Evolutionary conservation across 2,888 invertebrate genomes (phyloP).

Genomic region (Druceiella hillmani): DNA sequence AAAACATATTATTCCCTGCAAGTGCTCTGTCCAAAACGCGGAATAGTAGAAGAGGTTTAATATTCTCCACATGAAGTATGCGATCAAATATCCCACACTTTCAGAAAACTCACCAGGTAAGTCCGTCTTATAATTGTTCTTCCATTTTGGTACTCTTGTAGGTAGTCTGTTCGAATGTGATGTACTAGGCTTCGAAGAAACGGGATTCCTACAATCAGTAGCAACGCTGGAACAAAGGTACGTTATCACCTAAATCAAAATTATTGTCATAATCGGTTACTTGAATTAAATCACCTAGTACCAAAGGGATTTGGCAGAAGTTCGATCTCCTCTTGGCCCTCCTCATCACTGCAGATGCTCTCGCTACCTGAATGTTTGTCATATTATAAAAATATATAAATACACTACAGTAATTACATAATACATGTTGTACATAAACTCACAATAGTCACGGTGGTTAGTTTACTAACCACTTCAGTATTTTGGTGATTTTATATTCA

Average conservation of each 20-base stretch:
- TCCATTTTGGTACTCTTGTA: too few species aligned
- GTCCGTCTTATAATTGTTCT: slow-evolving; percentile 4
- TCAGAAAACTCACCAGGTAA: slow-evolving; percentile 8
- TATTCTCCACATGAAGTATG: too few species aligned
- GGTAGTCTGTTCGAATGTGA: too few species aligned
- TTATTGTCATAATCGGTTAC: too few species aligned
- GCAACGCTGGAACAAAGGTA: too few species aligned
- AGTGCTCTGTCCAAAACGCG: too few species aligned
- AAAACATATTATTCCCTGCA: too few species aligned
- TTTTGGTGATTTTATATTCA: slow-evolving; percentile 4
- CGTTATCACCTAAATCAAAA: too few species aligned
- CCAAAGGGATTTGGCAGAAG: slow-evolving; percentile 5
- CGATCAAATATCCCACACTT: slow-evolving; percentile 14
- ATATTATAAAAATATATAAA: neutral
- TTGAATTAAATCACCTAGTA: slow-evolving; percentile 6
- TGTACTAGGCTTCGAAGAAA: too few species aligned
- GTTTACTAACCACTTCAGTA: slow-evolving; percentile 11
- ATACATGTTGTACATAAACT: slow-evolving; percentile 4
- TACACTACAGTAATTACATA: slow-evolving; percentile 6
- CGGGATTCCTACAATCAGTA: too few species aligned
- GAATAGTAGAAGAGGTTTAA: too few species aligned
- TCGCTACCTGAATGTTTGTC: slow-evolving; percentile 3
- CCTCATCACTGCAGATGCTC: slow-evolving; percentile 1
- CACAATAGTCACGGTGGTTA: slow-evolving; percentile 11
- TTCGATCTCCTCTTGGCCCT: neutral